These are phyloP conservation scores for Agrotis ipsilon DNA, from an alignment of 2,888 invertebrate genomes.

Conservation along the genomic window DNA sequence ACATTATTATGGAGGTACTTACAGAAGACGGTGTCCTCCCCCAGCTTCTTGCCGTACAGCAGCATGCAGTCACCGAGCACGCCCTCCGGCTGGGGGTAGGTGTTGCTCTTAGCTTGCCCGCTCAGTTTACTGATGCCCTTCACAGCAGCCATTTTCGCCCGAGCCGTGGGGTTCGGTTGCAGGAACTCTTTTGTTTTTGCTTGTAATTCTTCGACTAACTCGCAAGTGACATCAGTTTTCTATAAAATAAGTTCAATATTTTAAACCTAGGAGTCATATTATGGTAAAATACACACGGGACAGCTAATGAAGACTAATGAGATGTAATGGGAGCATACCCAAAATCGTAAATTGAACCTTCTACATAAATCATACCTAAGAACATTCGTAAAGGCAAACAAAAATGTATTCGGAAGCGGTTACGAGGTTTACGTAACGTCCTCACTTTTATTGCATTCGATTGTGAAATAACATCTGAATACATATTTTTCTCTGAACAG, in stretches of 20 bases:
- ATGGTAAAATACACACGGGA: neutral
- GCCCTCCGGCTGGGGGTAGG: slow-evolving; percentile 99
- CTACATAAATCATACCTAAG: slow-evolving; percentile 41
- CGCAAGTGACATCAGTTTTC: slow-evolving; percentile 99
- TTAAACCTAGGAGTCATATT: neutral
- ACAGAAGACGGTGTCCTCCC: slow-evolving; percentile 98
- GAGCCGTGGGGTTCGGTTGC: slow-evolving; percentile 99
- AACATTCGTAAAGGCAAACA: slow-evolving; percentile 32
- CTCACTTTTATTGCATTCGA: slow-evolving; percentile 53
- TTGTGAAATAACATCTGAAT: slow-evolving; percentile 47
- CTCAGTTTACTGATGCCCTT: slow-evolving; percentile 99
- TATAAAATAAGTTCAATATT: slow-evolving; percentile 80
- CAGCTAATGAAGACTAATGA: slow-evolving; percentile 14
- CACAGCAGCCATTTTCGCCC: slow-evolving; percentile 98
- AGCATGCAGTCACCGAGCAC: slow-evolving; percentile 99
- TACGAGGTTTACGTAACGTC: slow-evolving; percentile 36
- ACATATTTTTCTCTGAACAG: slow-evolving; percentile 38
- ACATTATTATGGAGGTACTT: slow-evolving; percentile 71
- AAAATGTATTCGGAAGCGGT: slow-evolving; percentile 44
- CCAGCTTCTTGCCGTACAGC: slow-evolving; percentile 98
- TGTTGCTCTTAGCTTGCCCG: slow-evolving; percentile 98
- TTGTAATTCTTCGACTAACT: slow-evolving; percentile 99
- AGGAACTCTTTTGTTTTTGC: slow-evolving; percentile 99
- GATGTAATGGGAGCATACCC: neutral
- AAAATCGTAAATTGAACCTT: slow-evolving; percentile 19